These are phyloP conservation scores for Chiroxiphia lanceolata DNA, from an alignment of 2,797 vertebrate genomes.

Conservation along the genomic window DNA sequence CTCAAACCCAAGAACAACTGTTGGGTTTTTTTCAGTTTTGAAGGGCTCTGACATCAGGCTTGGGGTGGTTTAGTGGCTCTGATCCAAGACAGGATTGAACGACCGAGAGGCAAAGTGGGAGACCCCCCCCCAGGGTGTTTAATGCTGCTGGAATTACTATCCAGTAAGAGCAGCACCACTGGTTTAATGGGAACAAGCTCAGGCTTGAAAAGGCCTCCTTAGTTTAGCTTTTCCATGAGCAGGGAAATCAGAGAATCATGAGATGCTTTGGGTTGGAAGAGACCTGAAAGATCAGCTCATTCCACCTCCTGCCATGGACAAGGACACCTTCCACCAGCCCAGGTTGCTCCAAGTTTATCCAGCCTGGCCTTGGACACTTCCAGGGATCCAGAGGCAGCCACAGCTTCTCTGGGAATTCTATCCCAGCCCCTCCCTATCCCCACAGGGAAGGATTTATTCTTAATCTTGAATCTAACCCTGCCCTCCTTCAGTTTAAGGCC, in stretches of 20 bases:
- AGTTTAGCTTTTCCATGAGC: neutral
- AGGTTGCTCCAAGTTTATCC: neutral
- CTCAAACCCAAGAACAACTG: neutral
- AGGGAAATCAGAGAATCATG: neutral
- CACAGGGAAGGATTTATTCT: neutral
- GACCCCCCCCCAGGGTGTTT: neutral
- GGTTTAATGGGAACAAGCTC: neutral
- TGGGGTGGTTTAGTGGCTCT: neutral
- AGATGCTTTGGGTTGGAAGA: neutral
- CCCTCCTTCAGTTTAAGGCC: rapidly evolving
- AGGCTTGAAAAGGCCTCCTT: rapidly evolving
- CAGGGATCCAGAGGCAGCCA: neutral
- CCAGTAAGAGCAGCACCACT: neutral
- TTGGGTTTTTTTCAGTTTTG: neutral
- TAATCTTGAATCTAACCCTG: rapidly evolving
- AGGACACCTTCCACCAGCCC: neutral
- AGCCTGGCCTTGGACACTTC: neutral
- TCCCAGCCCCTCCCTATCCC: neutral
- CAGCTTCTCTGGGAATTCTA: neutral
- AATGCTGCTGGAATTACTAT: neutral
- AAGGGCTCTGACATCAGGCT: neutral
- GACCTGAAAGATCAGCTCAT: rapidly evolving
- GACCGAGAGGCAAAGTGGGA: neutral
- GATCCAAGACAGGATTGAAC: neutral
- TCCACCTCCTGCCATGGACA: neutral